Base-by-base conservation (phyloP, 2,888 invertebrate genomes). In the Rotaria magnacalcarata region DNA sequence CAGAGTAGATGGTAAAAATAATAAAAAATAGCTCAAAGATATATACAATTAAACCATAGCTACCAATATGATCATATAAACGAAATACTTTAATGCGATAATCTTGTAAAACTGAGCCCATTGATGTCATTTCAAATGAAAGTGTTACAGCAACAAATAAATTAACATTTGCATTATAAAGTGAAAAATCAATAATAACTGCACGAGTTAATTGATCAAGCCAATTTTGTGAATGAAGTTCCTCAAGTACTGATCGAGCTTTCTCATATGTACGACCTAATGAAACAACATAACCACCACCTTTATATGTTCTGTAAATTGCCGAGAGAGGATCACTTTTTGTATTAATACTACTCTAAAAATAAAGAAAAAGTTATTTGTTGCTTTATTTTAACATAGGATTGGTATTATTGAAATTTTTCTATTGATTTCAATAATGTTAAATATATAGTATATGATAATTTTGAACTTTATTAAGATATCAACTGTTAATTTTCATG, bases 101-200 rank as follows among this genome's bases (percentile, higher is more conserved):
- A 50, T 52, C 52, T 50, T 80, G 16, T 19, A 75, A 56, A n/a
- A 85, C 86, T 21, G 85, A 88, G 8, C 91, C 91, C 24, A 88
- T 88, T 10, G 89, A 88, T 87, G 90, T 88, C 87, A 90, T 90
- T 87, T 91, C 91, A 2, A 89, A 88, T 14, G 89, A 86, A 88
- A 91, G 88, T 24, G 90, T 89, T 54, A 89, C 89, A 5, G 90
- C 90, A 4, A 89, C 90, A 87, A 90, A 91, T 60, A 90, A 88
- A 87, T 91, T 91, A 34, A 89, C 88, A 87, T 90, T 90, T 10
- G 90, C 90, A 87, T 92, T 93, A 89, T 92, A 93, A 5, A 92
- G 90, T 0, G 92, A 91, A 88, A 92, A 92, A 88, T 93, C 92
- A 52, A 92, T 89, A 87, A 92, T 90, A 7, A 92, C 89, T 6